These are phyloP conservation scores for Rana temporaria DNA, from an alignment of 2,113 vertebrate species.

Conservation along the genomic window DNA sequence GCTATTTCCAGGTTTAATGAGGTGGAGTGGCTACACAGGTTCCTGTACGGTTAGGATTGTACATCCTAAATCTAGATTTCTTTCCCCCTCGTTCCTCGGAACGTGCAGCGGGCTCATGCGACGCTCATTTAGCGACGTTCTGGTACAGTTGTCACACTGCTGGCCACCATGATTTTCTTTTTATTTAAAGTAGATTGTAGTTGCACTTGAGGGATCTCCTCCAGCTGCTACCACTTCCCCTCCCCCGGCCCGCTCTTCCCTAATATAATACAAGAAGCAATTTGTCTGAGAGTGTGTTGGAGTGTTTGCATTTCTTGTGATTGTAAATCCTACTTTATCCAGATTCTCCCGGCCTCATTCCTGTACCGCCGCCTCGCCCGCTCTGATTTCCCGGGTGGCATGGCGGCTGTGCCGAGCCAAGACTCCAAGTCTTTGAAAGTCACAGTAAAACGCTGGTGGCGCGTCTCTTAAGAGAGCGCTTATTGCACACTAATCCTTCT, in stretches of 20 bases:
- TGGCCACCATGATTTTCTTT: not conserved
- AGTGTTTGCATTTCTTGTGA: conserved; percentile 36
- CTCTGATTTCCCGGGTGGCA: conserved; percentile 35
- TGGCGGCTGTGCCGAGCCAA: not conserved
- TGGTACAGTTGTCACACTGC: not conserved
- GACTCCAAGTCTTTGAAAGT: conserved; percentile 18
- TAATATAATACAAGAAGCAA: conserved; percentile 41
- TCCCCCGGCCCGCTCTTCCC: conserved; percentile 12
- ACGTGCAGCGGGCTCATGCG: no score
- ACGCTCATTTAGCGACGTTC: no score
- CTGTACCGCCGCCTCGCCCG: not conserved
- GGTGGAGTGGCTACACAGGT: no score
- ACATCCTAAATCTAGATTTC: no score
- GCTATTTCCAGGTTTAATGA: no score
- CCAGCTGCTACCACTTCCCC: not conserved
- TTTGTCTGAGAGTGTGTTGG: conserved; percentile 34
- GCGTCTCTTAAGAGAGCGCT: conserved; percentile 24
- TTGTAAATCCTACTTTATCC: conserved; percentile 50
- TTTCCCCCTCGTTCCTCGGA: no score
- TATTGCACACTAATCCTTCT: conserved; percentile 33
- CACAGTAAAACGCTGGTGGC: not conserved
- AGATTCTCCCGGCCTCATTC: not conserved
- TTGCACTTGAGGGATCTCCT: conserved; percentile 9
- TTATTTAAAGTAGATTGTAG: conserved; percentile 26
- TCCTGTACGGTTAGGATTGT: no score